These are phyloP conservation scores for Oceanodroma leucorhoa DNA, from an alignment of 2,797 vertebrate genomes.

Conservation along the genomic window DNA sequence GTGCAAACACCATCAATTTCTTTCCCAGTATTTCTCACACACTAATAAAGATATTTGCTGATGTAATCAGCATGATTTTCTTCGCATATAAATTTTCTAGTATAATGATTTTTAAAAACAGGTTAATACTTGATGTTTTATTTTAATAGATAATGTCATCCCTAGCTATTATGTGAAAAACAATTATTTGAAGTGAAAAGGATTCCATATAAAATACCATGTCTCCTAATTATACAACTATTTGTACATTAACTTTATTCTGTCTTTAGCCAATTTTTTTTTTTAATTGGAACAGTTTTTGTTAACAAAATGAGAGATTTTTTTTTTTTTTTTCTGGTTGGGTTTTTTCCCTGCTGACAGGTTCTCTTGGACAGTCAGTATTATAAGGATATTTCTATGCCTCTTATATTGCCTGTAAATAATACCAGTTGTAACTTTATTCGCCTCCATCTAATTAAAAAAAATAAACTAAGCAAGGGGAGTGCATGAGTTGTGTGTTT, in stretches of 20 bases:
- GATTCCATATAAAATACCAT: fast-evolving
- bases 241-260: not conserved
- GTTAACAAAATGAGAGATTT: not conserved
- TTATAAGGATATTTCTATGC: not conserved
- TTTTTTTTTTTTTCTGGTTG: not conserved
- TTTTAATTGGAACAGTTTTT: not conserved
- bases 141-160: not conserved
- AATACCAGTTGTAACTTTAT: not conserved
- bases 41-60: not conserved
- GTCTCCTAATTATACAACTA: not conserved
- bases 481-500: not conserved
- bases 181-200: not conserved
- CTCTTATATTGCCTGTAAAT: not conserved
- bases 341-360: fast-evolving
- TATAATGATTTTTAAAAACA: not conserved
- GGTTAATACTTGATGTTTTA: not conserved
- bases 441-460: not conserved
- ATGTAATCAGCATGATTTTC: not conserved
- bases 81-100: not conserved
- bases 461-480: not conserved
- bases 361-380: not conserved
- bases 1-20: not conserved
- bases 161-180: not conserved
- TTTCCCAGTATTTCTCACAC: not conserved
- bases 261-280: not conserved